Conservation (phyloP, 2,888 invertebrate species). For the Dendrolimus houi region DNA sequence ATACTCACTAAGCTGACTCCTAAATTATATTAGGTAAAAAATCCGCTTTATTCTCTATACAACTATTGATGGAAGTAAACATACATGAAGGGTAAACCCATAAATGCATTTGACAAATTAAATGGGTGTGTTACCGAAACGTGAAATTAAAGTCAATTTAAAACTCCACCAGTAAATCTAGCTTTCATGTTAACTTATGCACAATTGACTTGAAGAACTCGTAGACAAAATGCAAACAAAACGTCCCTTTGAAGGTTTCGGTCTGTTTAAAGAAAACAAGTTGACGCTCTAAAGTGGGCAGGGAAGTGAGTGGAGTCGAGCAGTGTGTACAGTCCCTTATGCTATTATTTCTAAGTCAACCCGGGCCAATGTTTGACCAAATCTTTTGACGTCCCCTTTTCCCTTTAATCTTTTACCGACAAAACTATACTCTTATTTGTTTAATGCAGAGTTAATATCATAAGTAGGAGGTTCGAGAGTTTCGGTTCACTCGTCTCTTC, state of each 20-base stretch:
- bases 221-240: constrained; percentile 25
- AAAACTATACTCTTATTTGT: constrained; percentile 39
- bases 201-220: constrained; percentile 23
- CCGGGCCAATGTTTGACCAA: constrained; percentile 55
- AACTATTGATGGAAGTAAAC: too few relatives aligned
- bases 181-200: constrained; percentile 13
- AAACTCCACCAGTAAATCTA: background rate
- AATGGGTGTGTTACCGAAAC: background rate
- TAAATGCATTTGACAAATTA: too few relatives aligned
- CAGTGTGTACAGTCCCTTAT: constrained; percentile 64
- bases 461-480: background rate
- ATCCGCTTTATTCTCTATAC: too few relatives aligned
- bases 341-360: constrained; percentile 72
- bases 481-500: constrained; percentile 1
- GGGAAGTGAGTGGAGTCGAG: constrained; percentile 56
- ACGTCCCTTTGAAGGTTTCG: constrained; percentile 33
- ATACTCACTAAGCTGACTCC: too few relatives aligned
- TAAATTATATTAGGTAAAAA: too few relatives aligned
- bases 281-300: constrained; percentile 58
- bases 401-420: constrained; percentile 65
- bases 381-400: constrained; percentile 56
- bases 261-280: constrained; percentile 69
- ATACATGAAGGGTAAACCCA: too few relatives aligned
- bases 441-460: constrained; percentile 23
- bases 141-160: background rate